A percentile compares a stretch with the other conserved stretches of the same genome.
These are phyloP conservation scores for Cataglyphis cursor DNA, from an alignment of 2,888 invertebrate species.

Conservation along the genomic window DNA sequence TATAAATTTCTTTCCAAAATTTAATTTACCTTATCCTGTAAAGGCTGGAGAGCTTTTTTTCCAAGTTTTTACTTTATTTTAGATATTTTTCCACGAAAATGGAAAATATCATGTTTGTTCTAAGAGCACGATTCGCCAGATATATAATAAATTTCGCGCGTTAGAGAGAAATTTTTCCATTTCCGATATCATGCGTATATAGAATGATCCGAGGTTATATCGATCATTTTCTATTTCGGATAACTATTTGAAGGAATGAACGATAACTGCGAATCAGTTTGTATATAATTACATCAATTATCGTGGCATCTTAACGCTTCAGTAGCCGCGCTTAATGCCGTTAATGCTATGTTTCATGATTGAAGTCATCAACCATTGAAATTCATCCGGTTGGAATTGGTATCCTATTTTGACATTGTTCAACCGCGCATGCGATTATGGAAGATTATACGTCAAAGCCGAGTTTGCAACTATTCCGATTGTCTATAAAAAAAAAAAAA, in stretches of 20 bases:
- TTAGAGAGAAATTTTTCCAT: not conserved
- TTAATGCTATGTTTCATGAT: slow-evolving; percentile 20
- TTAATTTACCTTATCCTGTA: slow-evolving; percentile 12
- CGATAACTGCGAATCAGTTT: not conserved
- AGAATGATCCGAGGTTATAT: not conserved
- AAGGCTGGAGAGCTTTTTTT: not conserved
- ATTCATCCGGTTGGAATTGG: slow-evolving; percentile 11
- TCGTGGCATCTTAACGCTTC: slow-evolving; percentile 43
- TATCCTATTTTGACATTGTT: slow-evolving; percentile 25
- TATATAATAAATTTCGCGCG: not conserved
- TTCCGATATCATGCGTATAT: not conserved
- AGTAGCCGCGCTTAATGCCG: slow-evolving; percentile 25
- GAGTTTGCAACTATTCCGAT: not conserved
- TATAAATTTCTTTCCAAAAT: not conserved
- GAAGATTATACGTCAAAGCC: not conserved
- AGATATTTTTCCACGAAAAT: not conserved
- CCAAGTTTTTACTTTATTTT: not conserved
- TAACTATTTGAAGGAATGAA: not conserved
- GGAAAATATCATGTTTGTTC: slow-evolving; percentile 1
- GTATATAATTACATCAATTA: slow-evolving; percentile 5
- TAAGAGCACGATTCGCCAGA: not conserved
- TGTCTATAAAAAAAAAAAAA: not conserved
- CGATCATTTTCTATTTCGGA: not conserved
- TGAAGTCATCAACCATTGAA: slow-evolving; percentile 12
- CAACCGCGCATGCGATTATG: not conserved